Evolutionary conservation across 2,113 vertebrate species (phyloP), one percentile per base, ranked within the genome.

Genomic region (Rhabdornis inornatus): DNA sequence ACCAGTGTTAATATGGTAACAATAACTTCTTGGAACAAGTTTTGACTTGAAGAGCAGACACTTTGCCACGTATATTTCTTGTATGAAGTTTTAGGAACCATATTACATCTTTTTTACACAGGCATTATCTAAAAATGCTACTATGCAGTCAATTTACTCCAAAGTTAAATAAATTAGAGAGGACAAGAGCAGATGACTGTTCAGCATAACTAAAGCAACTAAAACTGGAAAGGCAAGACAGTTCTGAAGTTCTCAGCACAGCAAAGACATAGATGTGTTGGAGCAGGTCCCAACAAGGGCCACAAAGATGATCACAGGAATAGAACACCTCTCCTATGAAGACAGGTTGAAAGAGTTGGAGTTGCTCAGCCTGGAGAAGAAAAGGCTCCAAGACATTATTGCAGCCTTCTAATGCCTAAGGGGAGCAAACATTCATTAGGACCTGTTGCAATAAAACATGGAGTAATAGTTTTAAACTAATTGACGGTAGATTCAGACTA

Each of bases 251-350:
- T 31, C 21, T 69, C 31, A 79, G 28, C 25, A 40, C 8, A 63
- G 11, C 7, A 64, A 89, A 42, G 20, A 52, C 22, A 20, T 12
- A 7, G 9, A 52, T 3, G 2, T 31, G 11, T 33, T 68, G n/a
- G 17, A 76, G 17, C 0, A 3, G 11, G 15, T 37, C 10, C 19
- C 63, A 15, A 13, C 2, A 1, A 75, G 7, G 13, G 27, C 25
- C 55, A 72, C 5, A 27, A 27, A 81, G 35, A 47, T 57, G 7
- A 42, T 3, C 37, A 45, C 5, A 17, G 30, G 22, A 5, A 5
- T 37, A 45, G 23, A 82, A 24, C 9, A 47, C 18, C 9, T 63
- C 14, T 61, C 1, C 11, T 65, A 0, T 42, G 30, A 56, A 11
- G 23, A 84, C 1, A 63, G 14, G 21, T 21, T 71, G 40, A 40